These are phyloP conservation scores for Cosmia trapezina DNA, from an alignment of 2,888 invertebrate species.

Conservation along the genomic window DNA sequence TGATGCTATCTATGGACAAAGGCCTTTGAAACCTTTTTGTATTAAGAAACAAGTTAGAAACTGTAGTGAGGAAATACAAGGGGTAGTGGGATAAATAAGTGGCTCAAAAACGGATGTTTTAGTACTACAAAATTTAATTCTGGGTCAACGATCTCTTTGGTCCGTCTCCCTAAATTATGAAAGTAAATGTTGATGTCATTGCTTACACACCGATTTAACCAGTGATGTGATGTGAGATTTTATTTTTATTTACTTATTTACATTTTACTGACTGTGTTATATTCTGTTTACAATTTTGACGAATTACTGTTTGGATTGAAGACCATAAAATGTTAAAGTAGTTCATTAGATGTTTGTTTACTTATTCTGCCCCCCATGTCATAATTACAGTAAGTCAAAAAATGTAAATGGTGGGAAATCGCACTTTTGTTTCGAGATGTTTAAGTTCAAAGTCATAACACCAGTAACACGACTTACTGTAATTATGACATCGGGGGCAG, in stretches of 20 bases:
- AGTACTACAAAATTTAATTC: constrained; percentile 12
- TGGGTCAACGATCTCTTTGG: constrained; percentile 34
- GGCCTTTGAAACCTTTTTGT: constrained; percentile 42
- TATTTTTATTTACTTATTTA: constrained; percentile 37
- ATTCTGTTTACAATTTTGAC: constrained; percentile 18
- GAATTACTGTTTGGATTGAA: constrained; percentile 17
- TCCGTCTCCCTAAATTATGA: constrained; percentile 6
- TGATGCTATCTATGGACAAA: constrained; percentile 26
- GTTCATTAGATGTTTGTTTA: constrained; percentile 21
- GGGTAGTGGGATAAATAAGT: constrained; percentile 18
- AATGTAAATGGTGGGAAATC: too few relatives aligned
- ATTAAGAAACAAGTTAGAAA: constrained; percentile 10
- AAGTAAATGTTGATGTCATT: constrained; percentile 12
- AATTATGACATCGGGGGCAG: too few relatives aligned
- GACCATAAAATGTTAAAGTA: constrained; percentile 3
- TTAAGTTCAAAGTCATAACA: too few relatives aligned
- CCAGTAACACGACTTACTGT: too few relatives aligned
- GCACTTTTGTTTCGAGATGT: too few relatives aligned
- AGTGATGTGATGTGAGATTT: constrained; percentile 39
- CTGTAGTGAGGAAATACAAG: background rate
- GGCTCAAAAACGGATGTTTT: constrained; percentile 47
- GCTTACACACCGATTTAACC: constrained; percentile 8
- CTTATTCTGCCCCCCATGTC: too few relatives aligned
- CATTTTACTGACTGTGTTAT: constrained; percentile 41
- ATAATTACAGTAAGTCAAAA: too few relatives aligned